phyloP scores from a whole-genome alignment of 2,888 invertebrate genomes.

The Sarcophaga carnaria region DNA sequence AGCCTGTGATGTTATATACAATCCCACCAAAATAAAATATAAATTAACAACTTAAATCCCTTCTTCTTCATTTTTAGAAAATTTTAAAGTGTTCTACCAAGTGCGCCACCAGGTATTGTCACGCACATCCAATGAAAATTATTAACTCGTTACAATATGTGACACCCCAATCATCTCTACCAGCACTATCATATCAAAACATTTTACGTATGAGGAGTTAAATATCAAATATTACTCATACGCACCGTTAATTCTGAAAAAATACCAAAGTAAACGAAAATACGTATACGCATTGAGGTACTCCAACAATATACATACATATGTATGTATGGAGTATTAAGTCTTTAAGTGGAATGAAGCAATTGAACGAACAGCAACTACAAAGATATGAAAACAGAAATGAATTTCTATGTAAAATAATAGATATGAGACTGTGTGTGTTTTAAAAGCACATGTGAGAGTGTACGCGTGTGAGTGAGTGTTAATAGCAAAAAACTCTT shows the following conservation, averaged over 20 bases:
- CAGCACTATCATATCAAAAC: background rate
- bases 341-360: background rate
- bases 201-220: background rate
- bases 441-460: background rate
- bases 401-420: background rate
- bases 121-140: too few relatives aligned
- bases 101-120: too few relatives aligned
- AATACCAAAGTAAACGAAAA: background rate
- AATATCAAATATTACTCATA: slow-evolving; percentile 8
- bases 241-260: background rate
- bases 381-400: background rate
- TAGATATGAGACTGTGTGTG: background rate
- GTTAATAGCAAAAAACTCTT: background rate
- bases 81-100: too few relatives aligned
- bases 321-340: background rate
- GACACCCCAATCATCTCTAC: background rate
- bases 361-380: background rate
- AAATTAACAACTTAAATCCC: too few relatives aligned
- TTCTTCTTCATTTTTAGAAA: too few relatives aligned
- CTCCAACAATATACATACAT: background rate
- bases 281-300: too few relatives aligned
- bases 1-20: too few relatives aligned
- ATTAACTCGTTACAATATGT: too few relatives aligned
- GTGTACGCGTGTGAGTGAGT: background rate
- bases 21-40: too few relatives aligned